phyloP scores from a whole-genome alignment of 2,888 invertebrate genomes.

The Girardia tigrina region DNA sequence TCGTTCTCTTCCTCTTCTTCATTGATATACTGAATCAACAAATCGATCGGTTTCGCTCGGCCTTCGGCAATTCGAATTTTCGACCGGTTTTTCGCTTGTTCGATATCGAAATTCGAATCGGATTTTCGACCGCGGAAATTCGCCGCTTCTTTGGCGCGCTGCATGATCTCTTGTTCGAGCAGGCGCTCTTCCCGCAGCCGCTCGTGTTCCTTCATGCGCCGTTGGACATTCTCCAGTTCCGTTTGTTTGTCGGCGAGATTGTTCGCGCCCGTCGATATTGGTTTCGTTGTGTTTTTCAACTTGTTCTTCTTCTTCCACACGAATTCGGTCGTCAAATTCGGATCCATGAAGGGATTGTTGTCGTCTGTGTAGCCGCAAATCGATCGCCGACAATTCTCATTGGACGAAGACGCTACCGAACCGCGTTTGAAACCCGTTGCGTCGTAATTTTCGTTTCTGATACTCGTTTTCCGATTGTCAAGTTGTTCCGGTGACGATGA shows the following conservation, averaged over 20 bases:
- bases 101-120: conserved; percentile 9
- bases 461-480: background rate
- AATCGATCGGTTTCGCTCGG: conserved; percentile 89
- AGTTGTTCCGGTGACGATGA: background rate
- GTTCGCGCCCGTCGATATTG: conserved; percentile 75
- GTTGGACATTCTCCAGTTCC: conserved; percentile 85
- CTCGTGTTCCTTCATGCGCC: conserved; percentile 73
- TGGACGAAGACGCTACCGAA: background rate
- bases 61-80: conserved; percentile 89
- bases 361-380: conserved; percentile 73
- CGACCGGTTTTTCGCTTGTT: conserved; percentile 81
- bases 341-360: conserved; percentile 96
- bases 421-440: background rate
- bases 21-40: conserved; percentile 77
- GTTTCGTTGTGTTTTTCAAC: too few relatives aligned
- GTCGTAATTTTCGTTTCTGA: conserved; percentile 7
- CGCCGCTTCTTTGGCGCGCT: conserved; percentile 74
- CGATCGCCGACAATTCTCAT: too few relatives aligned
- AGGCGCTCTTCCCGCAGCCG: conserved; percentile 54
- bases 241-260: conserved; percentile 47
- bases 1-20: conserved; percentile 51
- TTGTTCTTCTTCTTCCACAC: conserved; percentile 91
- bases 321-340: conserved; percentile 79
- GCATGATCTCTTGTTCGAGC: conserved; percentile 62
- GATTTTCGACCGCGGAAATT: conserved; percentile 59